Conservation (phyloP, 1,140 invertebrate species). For the Daktulosphaira vitifoliae region DNA sequence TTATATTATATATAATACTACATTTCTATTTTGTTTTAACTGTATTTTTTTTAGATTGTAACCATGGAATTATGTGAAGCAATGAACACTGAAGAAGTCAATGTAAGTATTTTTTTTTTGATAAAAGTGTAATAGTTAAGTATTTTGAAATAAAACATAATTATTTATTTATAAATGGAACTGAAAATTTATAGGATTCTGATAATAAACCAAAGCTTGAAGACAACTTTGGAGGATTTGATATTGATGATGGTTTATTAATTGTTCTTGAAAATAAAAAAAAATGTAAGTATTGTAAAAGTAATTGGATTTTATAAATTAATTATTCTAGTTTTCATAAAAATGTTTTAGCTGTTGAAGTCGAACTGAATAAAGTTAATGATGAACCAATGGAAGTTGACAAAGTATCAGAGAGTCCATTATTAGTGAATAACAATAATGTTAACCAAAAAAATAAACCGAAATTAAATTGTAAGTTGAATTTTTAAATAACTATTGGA, state of each 20-base stretch:
- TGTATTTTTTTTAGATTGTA: no score
- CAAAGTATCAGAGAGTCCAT: neutral
- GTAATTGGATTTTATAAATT: no score
- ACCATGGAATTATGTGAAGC: neutral
- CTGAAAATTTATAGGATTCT: neutral
- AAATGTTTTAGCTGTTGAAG: neutral
- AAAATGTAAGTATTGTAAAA: neutral
- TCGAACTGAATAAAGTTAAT: neutral
- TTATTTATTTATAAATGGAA: no score
- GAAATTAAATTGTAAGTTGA: neutral
- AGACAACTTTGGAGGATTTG: neutral
- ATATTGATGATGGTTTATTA: neutral
- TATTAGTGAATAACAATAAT: neutral
- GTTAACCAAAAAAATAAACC: neutral
- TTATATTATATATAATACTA: no score
- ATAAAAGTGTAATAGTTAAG: no score
- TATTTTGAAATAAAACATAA: no score
- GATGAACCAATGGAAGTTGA: neutral
- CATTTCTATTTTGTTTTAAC: no score
- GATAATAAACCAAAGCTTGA: neutral
- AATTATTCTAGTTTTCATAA: no score
- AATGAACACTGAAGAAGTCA: neutral
- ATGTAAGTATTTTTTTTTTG: no score
- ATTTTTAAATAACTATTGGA: no score
- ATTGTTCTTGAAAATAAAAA: constrained; percentile 1